Evolutionary conservation across 2,113 vertebrate genomes (phyloP).

Genomic region (Ciconia maguari): DNA sequence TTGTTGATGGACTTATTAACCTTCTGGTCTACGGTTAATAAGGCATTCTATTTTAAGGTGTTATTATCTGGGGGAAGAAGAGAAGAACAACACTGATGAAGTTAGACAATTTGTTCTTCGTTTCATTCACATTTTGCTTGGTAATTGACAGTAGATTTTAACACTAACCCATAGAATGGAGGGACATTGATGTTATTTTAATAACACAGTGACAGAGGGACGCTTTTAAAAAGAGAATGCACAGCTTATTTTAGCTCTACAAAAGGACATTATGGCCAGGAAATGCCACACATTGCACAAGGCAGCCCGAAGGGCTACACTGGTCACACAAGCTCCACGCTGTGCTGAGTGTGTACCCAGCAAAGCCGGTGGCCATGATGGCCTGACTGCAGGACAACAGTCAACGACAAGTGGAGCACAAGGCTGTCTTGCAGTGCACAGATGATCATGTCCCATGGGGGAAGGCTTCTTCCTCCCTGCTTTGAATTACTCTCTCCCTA

Average conservation of each 20-base stretch:
- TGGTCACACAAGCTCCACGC: neutral
- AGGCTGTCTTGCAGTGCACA: neutral
- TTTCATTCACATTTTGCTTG: constrained; percentile 23
- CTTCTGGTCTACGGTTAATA: constrained; percentile 62
- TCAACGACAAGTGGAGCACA: neutral
- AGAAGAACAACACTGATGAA: neutral
- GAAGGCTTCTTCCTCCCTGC: neutral
- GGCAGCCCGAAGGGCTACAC: neutral
- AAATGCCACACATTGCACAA: accelerated
- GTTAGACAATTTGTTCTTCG: constrained; percentile 11
- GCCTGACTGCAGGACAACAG: neutral
- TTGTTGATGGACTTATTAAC: constrained; percentile 55
- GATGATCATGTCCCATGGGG: neutral
- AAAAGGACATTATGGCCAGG: neutral
- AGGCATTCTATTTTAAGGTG: constrained; percentile 46
- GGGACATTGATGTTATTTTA: neutral
- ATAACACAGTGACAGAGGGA: neutral
- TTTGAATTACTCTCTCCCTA: neutral
- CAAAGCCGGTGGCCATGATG: accelerated
- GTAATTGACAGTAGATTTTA: constrained; percentile 23
- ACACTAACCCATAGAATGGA: neutral
- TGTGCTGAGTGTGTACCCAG: accelerated
- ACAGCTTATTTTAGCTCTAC: neutral
- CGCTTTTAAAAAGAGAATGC: neutral
- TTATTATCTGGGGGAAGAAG: constrained; percentile 24